phyloP scores from a whole-genome alignment of 2,113 vertebrate genomes.

The Aspiorhynchus laticeps region DNA sequence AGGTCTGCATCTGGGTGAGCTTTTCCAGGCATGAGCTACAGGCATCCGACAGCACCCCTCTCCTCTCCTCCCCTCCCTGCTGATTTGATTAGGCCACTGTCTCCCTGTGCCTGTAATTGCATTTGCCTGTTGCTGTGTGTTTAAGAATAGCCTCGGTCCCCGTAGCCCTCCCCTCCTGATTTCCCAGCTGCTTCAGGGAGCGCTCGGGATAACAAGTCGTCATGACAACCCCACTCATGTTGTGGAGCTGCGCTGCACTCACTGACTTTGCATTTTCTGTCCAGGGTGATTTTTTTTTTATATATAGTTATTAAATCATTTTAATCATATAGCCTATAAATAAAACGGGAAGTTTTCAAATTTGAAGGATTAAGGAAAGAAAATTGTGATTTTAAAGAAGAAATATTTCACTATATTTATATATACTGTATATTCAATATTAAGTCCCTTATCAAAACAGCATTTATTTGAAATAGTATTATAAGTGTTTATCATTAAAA shows the following conservation, averaged over 20 bases:
- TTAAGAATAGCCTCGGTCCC: conserved; percentile 75
- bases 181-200: conserved; percentile 58
- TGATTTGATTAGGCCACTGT: conserved; percentile 75
- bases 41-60: conserved; percentile 62
- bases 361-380: not conserved
- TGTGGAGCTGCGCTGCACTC: conserved; percentile 43
- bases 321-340: not conserved
- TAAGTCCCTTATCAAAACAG: no score
- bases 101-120: conserved; percentile 73
- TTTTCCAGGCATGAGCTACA: conserved; percentile 61
- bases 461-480: no score
- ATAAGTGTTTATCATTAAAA: no score
- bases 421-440: no score
- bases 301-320: not conserved
- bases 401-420: not conserved
- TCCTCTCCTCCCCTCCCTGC: conserved; percentile 60
- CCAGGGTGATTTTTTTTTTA: not conserved
- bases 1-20: conserved; percentile 57
- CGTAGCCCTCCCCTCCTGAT: conserved; percentile 60
- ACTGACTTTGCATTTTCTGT: conserved; percentile 57
- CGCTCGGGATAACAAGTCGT: conserved; percentile 56
- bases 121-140: conserved; percentile 77
- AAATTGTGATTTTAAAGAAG: not conserved
- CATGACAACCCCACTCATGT: conserved; percentile 59
- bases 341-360: not conserved